Evolutionary conservation across 2,113 vertebrate species (phyloP).

Genomic region (Erythrocercus mccallii): DNA sequence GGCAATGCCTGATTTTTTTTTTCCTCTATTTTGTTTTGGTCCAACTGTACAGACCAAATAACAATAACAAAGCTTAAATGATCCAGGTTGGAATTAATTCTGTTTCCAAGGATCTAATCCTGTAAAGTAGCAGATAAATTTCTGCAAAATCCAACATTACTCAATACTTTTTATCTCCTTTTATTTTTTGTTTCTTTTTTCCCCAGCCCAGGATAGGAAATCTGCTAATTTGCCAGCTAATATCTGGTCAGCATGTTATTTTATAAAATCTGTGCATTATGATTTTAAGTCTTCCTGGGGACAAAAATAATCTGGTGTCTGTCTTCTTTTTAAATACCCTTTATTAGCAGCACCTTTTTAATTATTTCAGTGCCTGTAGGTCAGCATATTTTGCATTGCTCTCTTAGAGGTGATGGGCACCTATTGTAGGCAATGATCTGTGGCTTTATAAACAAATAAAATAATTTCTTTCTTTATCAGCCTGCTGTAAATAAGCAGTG

Average conservation of each 20-base stretch:
- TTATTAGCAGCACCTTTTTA: constrained; percentile 2
- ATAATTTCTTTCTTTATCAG: not conserved
- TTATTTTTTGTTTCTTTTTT: not conserved
- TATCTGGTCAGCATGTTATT: not conserved
- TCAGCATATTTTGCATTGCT: not conserved
- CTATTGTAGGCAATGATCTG: not conserved
- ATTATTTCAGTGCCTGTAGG: not conserved
- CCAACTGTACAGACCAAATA: not conserved
- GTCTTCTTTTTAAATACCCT: not conserved
- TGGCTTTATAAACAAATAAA: not conserved
- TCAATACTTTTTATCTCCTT: not conserved
- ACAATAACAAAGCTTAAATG: not conserved
- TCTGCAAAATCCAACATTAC: not conserved
- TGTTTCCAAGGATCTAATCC: not conserved
- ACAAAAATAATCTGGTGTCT: not conserved
- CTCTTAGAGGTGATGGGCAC: not conserved
- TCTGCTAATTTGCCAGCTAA: not conserved
- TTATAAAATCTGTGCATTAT: not conserved
- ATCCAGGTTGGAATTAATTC: not conserved
- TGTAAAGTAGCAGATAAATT: not conserved
- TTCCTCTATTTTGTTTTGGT: not conserved
- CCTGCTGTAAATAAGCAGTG: not conserved
- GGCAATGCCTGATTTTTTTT: not conserved
- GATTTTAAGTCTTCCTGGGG: not conserved
- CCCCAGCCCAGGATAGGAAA: not conserved